phyloP scores from a whole-genome alignment of 37 sponge, comb jelly and placozoan species.

The Oopsacas minuta region DNA sequence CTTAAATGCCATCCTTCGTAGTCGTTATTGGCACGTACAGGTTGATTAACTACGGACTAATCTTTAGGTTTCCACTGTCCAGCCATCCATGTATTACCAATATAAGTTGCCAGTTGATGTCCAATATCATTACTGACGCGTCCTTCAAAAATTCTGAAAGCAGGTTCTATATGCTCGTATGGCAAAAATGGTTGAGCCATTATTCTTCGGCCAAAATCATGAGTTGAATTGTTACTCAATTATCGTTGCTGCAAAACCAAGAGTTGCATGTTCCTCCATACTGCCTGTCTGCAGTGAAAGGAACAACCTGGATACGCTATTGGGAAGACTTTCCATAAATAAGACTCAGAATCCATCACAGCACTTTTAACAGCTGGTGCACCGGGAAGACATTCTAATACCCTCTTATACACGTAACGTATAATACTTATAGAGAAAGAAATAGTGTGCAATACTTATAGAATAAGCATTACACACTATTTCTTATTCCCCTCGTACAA shows the following conservation, averaged over 20 bases:
- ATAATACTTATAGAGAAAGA: no score
- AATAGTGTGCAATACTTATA: no score
- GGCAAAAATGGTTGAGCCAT: slow-evolving; percentile 17
- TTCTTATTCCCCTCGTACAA: neutral
- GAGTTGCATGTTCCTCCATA: slow-evolving; percentile 16
- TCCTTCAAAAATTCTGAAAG: slow-evolving; percentile 15
- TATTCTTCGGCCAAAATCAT: slow-evolving; percentile 13
- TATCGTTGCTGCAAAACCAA: slow-evolving; percentile 9
- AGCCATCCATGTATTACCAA: neutral
- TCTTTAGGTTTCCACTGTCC: slow-evolving; percentile 20
- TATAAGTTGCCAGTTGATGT: slow-evolving; percentile 17
- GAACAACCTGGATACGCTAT: slow-evolving; percentile 18
- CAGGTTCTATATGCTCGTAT: slow-evolving; percentile 17
- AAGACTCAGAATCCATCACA: slow-evolving; percentile 17
- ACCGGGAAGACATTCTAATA: slow-evolving; percentile 20
- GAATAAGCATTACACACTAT: neutral
- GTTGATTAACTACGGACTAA: slow-evolving; percentile 14
- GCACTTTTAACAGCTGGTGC: slow-evolving; percentile 20
- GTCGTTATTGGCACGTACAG: slow-evolving; percentile 17
- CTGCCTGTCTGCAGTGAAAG: slow-evolving; percentile 18
- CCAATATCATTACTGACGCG: slow-evolving; percentile 17
- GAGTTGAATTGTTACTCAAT: slow-evolving; percentile 19
- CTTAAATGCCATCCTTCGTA: slow-evolving; percentile 18
- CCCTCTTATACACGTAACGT: neutral
- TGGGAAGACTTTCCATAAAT: slow-evolving; percentile 19